These are phyloP conservation scores for Blera fallax DNA, from an alignment of 2,888 invertebrate species.

Conservation along the genomic window DNA sequence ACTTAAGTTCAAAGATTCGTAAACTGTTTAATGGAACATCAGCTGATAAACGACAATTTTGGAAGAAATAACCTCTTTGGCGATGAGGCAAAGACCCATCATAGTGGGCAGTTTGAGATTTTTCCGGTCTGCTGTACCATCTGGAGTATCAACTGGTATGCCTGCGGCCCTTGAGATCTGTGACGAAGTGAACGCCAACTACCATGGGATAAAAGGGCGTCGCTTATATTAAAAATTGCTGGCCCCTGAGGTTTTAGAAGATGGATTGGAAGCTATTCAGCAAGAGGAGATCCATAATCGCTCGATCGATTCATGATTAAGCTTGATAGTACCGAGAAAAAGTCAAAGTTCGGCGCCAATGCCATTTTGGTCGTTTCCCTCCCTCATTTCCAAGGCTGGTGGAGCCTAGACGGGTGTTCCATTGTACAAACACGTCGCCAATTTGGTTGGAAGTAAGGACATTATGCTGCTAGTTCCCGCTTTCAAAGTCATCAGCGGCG, in stretches of 20 bases:
- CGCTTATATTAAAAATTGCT: constrained; percentile 92
- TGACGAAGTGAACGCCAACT: constrained; percentile 93
- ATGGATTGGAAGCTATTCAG: constrained; percentile 92
- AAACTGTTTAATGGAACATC: no score
- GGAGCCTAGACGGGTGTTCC: constrained; percentile 96
- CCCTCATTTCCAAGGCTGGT: constrained; percentile 98
- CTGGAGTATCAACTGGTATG: constrained; percentile 98
- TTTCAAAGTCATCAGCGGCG: constrained; percentile 99
- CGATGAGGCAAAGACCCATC: no score
- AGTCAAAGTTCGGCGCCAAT: constrained; percentile 97
- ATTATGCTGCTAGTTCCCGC: constrained; percentile 98
- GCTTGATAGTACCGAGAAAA: constrained; percentile 97
- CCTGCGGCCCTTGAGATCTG: constrained; percentile 98
- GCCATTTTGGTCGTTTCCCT: constrained; percentile 98
- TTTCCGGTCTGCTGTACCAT: constrained; percentile 95
- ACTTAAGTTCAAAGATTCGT: no score
- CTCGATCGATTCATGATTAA: constrained; percentile 82
- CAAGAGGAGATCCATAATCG: constrained; percentile 86
- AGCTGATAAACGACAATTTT: no score
- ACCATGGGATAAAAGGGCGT: constrained; percentile 97
- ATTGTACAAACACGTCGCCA: constrained; percentile 96
- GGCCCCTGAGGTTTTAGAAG: constrained; percentile 90
- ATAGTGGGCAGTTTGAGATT: no score
- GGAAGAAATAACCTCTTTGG: no score
- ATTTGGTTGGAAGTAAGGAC: constrained; percentile 94